A percentile compares a stretch with the other conserved stretches of the same genome.
phyloP scores from a whole-genome alignment of 2,113 vertebrate species.

The Rissa tridactyla region DNA sequence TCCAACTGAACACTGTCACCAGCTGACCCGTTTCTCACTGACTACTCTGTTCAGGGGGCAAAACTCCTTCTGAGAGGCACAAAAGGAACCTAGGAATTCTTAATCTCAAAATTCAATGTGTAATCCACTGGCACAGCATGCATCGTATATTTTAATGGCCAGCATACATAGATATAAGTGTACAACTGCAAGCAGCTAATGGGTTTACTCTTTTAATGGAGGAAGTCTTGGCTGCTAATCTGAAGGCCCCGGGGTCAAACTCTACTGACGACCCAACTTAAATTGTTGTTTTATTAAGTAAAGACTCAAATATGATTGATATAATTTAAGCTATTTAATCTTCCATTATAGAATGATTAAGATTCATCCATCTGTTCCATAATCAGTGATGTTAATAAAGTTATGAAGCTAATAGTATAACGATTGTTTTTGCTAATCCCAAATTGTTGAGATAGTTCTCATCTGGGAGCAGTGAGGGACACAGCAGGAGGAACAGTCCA shows the following conservation, averaged over 20 bases:
- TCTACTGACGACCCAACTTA: constrained; percentile 69
- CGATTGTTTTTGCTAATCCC: constrained; percentile 54
- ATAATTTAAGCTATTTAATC: constrained; percentile 81
- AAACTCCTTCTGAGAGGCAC: constrained; percentile 50
- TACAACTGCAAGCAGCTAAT: constrained; percentile 49
- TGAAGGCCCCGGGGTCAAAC: constrained; percentile 31
- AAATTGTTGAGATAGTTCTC: constrained; percentile 59
- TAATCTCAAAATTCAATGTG: constrained; percentile 47
- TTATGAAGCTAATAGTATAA: constrained; percentile 68
- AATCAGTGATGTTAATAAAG: constrained; percentile 70
- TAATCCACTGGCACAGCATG: constrained; percentile 54
- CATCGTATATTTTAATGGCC: constrained; percentile 29
- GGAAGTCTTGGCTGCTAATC: constrained; percentile 51
- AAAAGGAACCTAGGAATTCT: constrained; percentile 46
- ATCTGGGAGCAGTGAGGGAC: constrained; percentile 50
- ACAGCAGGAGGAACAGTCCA: constrained; percentile 63
- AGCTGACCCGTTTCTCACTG: constrained; percentile 43
- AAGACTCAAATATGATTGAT: constrained; percentile 79
- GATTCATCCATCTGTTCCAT: constrained; percentile 79
- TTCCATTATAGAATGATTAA: constrained; percentile 78
- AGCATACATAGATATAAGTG: not conserved
- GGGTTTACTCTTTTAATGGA: constrained; percentile 51
- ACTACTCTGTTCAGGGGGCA: not conserved
- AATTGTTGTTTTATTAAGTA: constrained; percentile 71
- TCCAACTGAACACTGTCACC: not conserved